phyloP scores from a whole-genome alignment of 2,888 invertebrate genomes.

The Baccha elongata region DNA sequence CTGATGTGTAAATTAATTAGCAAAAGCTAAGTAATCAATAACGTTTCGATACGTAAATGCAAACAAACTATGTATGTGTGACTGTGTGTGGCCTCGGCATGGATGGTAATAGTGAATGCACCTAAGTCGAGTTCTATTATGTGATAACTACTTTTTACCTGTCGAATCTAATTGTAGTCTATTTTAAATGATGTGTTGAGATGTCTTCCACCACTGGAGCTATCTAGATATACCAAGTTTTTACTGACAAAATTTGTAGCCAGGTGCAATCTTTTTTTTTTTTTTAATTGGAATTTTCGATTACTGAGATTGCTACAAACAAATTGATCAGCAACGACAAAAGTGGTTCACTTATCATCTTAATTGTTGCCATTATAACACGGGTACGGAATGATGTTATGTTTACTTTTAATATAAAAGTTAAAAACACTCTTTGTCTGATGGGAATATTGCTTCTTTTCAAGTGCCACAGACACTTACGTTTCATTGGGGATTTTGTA shows the following conservation, averaged over 20 bases:
- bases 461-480: background rate
- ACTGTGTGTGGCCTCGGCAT: constrained; percentile 39
- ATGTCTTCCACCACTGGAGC: too few species aligned
- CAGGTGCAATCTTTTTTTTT: background rate
- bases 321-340: background rate
- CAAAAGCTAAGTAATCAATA: constrained; percentile 70
- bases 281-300: background rate
- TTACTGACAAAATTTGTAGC: constrained; percentile 1
- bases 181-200: constrained; percentile 1
- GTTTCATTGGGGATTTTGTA: background rate
- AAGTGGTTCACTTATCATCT: constrained; percentile 14
- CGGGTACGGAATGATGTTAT: background rate
- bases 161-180: constrained; percentile 33
- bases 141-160: constrained; percentile 59
- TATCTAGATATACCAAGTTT: constrained; percentile 47
- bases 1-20: constrained; percentile 69
- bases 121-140: background rate
- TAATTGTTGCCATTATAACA: constrained; percentile 12
- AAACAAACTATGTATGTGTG: constrained; percentile 28
- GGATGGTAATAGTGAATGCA: background rate
- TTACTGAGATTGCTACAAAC: constrained; percentile 15
- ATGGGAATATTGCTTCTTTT: background rate
- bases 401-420: constrained; percentile 12
- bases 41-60: constrained; percentile 57
- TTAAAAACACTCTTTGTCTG: background rate